Evolutionary conservation across 2,888 invertebrate genomes (phyloP), one percentile per base, ranked within the genome.

Genomic region (Dolomedes plantarius): DNA sequence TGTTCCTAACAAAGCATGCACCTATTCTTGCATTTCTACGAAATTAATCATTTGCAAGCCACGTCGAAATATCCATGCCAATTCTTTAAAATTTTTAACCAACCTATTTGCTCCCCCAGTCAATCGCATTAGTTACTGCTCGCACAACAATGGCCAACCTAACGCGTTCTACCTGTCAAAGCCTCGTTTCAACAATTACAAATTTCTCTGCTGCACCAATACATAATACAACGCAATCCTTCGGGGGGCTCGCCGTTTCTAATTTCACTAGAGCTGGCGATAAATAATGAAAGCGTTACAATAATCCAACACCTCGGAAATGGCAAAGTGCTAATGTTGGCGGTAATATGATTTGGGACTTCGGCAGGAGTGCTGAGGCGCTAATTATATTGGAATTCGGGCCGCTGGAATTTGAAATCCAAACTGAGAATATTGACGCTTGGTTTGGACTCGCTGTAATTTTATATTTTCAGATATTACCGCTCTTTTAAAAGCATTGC

Each of bases 261-360:
- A 85, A 85, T 73, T 83, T 67, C 77, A 56, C 56, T 67, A 77
- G 39, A 72, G 65, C 56, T 64, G 41, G 81, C 76, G 69, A 85
- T 85, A 85, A 85, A 85, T 85, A 85, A 85, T 85, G 83, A 85
- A 85, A 85, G 83, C 83, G 83, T 68, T 85, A 85, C 83, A 85
- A 73, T 85, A 77, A 85, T 85, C 83, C 67, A 85, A 77, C 83
- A 85, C 67, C 83, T 72, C 77, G 83, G 67, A 85, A 85, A 85
- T 85, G 83, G 83, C 77, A 77, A 85, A 85, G 83, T 85, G 83
- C 83, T 85, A 85, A 85, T 85, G 83, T 78, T 72, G 77, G 77
- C 62, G 83, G 72, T 85, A 85, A 85, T 85, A 41, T 77, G 83
- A 85, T 85, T 85, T 85, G 83, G 83, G 83, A 85, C 65, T 85